Conservation (phyloP, 1,140 invertebrate genomes). For the Thaumetopoea pityocampa region DNA sequence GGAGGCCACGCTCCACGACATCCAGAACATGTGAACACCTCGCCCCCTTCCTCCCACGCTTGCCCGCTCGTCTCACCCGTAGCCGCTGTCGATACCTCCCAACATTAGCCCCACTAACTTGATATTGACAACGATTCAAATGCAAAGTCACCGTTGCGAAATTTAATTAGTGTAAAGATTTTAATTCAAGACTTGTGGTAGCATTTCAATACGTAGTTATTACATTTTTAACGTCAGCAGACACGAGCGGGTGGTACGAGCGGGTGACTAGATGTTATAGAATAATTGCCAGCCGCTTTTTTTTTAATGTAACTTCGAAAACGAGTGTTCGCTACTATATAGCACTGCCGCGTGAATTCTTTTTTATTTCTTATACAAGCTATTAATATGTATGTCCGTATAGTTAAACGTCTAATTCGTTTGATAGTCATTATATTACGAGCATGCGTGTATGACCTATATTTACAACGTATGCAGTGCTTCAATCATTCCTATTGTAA, state of each 20-base stretch:
- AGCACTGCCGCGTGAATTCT: conserved; percentile 73
- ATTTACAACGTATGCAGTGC: conserved; percentile 36
- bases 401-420: conserved; percentile 50
- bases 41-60: conserved; percentile 22
- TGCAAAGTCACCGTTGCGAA: too few species aligned
- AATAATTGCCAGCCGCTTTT: conserved; percentile 72
- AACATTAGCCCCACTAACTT: too few species aligned
- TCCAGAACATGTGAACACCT: conserved; percentile 96
- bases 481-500: conserved; percentile 36
- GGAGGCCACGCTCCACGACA: conserved; percentile 99
- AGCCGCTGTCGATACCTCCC: too few species aligned
- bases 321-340: conserved; percentile 65
- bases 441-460: conserved; percentile 41
- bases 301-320: conserved; percentile 55
- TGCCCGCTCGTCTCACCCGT: conserved; percentile 31
- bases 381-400: conserved; percentile 53
- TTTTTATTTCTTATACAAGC: conserved; percentile 57
- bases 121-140: too few species aligned
- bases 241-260: conserved; percentile 41
- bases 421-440: conserved; percentile 54
- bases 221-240: too few species aligned
- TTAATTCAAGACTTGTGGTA: too few species aligned
- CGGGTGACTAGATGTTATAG: conserved; percentile 61
- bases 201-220: too few species aligned
- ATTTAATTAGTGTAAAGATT: too few species aligned